phyloP scores from a whole-genome alignment of 2,113 vertebrate genomes.

The Gallinago jamesoni region DNA sequence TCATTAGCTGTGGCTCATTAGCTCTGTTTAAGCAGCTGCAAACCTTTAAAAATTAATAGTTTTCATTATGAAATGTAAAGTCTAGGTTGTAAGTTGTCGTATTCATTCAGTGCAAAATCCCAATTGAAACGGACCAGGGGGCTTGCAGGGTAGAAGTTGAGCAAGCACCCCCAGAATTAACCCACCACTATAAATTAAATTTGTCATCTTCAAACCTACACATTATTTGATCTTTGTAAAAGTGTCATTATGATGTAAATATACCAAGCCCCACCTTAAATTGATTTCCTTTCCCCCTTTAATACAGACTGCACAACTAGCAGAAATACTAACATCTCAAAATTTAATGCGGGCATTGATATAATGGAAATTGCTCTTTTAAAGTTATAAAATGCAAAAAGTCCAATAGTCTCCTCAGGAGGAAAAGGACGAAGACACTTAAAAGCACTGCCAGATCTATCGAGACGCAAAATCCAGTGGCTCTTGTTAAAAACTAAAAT shows the following conservation, averaged over 20 bases:
- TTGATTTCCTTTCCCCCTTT: neutral
- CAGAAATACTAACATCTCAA: neutral
- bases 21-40: neutral
- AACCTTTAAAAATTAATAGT: neutral
- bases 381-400: neutral
- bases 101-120: neutral
- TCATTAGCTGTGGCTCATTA: neutral
- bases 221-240: neutral
- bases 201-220: neutral
- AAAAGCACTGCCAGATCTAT: neutral
- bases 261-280: neutral
- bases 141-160: neutral
- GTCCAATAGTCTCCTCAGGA: neutral
- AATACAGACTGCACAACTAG: neutral
- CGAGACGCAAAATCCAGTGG: neutral
- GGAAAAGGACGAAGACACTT: neutral
- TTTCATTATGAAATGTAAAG: neutral
- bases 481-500: neutral
- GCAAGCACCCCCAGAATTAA: neutral
- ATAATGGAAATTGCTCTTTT: neutral
- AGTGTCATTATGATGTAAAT: neutral
- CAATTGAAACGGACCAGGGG: neutral
- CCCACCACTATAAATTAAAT: neutral
- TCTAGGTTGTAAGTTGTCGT: neutral
- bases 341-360: neutral